phyloP scores from a whole-genome alignment of 2,797 vertebrate genomes.

The Ambastaia sidthimunki region DNA sequence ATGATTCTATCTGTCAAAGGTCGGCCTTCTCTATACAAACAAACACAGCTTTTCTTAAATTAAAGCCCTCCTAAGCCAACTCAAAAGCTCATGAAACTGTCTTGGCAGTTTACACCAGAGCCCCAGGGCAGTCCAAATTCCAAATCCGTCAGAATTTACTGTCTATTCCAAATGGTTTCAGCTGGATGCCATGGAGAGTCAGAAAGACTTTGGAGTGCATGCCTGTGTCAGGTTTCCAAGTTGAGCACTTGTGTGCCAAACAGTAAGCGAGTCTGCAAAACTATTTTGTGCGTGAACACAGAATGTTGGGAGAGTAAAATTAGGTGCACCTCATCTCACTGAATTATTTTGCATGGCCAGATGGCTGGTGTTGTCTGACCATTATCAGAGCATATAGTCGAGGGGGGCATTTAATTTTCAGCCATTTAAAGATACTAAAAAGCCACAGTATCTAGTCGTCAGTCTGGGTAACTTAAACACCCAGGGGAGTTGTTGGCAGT shows the following conservation, averaged over 20 bases:
- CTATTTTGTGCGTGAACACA: constrained; percentile 34
- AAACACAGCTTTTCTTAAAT: constrained; percentile 47
- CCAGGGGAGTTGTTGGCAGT: constrained; percentile 54
- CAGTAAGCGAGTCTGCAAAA: background rate
- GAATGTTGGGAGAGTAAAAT: constrained; percentile 24
- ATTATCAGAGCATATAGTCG: constrained; percentile 1
- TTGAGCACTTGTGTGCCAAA: background rate
- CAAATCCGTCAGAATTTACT: constrained; percentile 21
- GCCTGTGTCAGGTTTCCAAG: constrained; percentile 5
- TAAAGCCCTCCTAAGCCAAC: constrained; percentile 33
- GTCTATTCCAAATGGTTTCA: constrained; percentile 25
- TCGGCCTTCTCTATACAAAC: constrained; percentile 47
- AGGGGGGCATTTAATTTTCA: constrained; percentile 4
- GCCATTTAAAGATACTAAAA: background rate
- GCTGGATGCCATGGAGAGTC: background rate
- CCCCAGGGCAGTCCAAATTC: constrained; percentile 7
- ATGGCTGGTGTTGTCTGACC: constrained; percentile 22
- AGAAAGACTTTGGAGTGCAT: constrained; percentile 5
- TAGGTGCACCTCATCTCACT: constrained; percentile 12
- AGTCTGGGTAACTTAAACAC: constrained; percentile 44
- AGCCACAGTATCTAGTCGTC: constrained; percentile 16
- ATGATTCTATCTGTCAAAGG: constrained; percentile 41
- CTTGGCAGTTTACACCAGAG: constrained; percentile 20
- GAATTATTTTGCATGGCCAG: constrained; percentile 22
- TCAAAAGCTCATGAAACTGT: constrained; percentile 46